phyloP scores from a whole-genome alignment of 2,113 vertebrate genomes.

The Rissa tridactyla region DNA sequence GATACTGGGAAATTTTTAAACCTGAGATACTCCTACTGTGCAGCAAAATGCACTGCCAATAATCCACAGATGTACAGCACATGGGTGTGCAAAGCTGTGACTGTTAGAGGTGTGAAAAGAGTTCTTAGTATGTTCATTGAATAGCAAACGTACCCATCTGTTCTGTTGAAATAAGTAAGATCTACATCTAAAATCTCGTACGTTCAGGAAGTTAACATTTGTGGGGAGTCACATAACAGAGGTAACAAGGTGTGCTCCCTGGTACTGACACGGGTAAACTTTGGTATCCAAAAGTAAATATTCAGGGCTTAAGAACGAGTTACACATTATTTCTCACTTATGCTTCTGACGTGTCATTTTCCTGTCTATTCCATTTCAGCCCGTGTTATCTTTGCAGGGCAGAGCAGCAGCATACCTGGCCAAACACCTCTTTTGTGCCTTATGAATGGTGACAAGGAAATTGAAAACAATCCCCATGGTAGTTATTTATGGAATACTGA shows the following conservation, averaged over 20 bases:
- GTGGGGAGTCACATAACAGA: not conserved
- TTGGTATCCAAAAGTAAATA: constrained; percentile 19
- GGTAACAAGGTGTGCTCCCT: constrained; percentile 9
- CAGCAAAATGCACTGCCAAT: constrained; percentile 49
- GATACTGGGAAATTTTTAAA: constrained; percentile 44
- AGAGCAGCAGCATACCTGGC: not conserved
- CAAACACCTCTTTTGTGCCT: not conserved
- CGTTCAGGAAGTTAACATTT: not conserved
- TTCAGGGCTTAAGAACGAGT: not conserved
- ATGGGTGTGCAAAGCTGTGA: constrained; percentile 60
- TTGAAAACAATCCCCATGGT: not conserved
- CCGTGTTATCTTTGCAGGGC: not conserved
- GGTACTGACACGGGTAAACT: not conserved
- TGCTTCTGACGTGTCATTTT: not conserved
- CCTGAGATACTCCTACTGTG: constrained; percentile 52
- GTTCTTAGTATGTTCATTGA: constrained; percentile 56
- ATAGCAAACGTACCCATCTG: constrained; percentile 53
- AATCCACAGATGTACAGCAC: constrained; percentile 60
- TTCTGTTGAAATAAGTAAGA: constrained; percentile 23
- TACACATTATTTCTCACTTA: not conserved
- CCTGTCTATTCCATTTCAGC: not conserved
- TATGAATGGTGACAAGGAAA: not conserved
- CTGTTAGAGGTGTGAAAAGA: constrained; percentile 61
- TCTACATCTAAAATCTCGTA: not conserved
- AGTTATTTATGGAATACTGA: not conserved